Conservation (phyloP, 2,797 vertebrate genomes). For the Luscinia megarhynchos region DNA sequence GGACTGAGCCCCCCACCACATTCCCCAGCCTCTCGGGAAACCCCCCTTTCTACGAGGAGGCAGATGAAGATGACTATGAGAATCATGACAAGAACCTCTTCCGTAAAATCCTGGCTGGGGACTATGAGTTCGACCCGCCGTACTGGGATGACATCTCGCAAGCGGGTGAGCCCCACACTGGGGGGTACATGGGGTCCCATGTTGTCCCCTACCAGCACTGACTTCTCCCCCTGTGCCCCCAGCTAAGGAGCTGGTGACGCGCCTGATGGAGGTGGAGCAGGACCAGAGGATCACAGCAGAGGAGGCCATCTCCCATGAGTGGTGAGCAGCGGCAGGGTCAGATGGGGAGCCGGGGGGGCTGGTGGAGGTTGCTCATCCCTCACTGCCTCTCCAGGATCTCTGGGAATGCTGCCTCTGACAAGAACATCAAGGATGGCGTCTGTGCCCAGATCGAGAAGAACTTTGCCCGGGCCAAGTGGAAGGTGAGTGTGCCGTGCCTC, state of each 20-base stretch:
- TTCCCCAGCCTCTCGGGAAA: constrained; percentile 92
- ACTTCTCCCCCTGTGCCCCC: background rate
- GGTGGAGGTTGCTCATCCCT: background rate
- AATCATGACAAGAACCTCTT: constrained; percentile 98
- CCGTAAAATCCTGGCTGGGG: constrained; percentile 95
- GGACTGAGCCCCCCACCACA: background rate
- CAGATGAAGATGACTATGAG: constrained; percentile 95
- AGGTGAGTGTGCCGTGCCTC: constrained; percentile 77
- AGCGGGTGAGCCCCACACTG: constrained; percentile 82
- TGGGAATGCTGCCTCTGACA: constrained; percentile 95
- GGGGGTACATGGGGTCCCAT: accelerated
- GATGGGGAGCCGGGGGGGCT: accelerated
- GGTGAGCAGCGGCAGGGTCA: constrained; percentile 72
- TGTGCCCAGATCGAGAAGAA: constrained; percentile 99
- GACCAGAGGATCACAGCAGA: constrained; percentile 96
- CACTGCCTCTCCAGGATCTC: constrained; percentile 86
- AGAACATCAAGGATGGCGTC: constrained; percentile 98
- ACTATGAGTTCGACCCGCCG: constrained; percentile 96
- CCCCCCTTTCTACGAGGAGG: constrained; percentile 96
- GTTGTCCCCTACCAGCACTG: background rate
- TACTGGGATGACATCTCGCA: constrained; percentile 99
- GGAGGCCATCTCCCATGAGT: constrained; percentile 97
- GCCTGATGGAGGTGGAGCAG: constrained; percentile 97
- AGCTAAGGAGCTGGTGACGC: constrained; percentile 88
- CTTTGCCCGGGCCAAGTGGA: constrained; percentile 98